Evolutionary conservation across 1,140 invertebrate species (phyloP), one percentile per base, ranked within the genome.

Genomic region (Eubasilissa regina): DNA sequence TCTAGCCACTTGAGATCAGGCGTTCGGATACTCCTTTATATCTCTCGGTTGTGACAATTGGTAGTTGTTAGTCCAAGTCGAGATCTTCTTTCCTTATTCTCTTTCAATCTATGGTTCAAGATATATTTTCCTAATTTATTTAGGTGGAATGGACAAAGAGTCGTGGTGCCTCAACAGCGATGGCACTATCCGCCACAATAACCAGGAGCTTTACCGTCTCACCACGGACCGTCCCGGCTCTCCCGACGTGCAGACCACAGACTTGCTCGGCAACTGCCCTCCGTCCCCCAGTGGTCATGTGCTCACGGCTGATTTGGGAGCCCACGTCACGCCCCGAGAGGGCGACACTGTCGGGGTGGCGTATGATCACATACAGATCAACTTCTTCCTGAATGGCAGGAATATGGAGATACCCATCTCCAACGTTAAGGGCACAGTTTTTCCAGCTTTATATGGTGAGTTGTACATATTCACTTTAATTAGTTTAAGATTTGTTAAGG

Each of bases 321-420:
- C 58, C 74, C 78, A 11, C 55, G 68, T 17, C 9, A 84, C 94
- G 77, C 91, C 95, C 13, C 93, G 96, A 85, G 98, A 99, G 90
- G 97, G 98, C 68, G 98, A 99, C 88, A 93, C 98, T 78, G 92
- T 99, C 84, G 98, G 98, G 62, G 89, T 99, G 17, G 94, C 96
- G 3, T 99, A 97, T 87, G 98, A 99, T 87, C 98, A 99, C 88
- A 94, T 99, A 74, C 96, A 99, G 86, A 88, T 99, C 44, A 98
- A 97, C 87, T 99, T 99, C 89, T 99, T 94, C 87, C 87, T 98
- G 17, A 99, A 99, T 91, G 98, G 98, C 6, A 94, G 94, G 85
- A 93, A 94, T 82, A 89, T 98, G 83, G 94, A 97, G 84, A 92
- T 93, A 83, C 94, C 96, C n/a, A 90, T 98, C 10, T 92, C 93